These are phyloP conservation scores for Echinops telfairi DNA, from an alignment of 2,113 vertebrate species.

Conservation along the genomic window DNA sequence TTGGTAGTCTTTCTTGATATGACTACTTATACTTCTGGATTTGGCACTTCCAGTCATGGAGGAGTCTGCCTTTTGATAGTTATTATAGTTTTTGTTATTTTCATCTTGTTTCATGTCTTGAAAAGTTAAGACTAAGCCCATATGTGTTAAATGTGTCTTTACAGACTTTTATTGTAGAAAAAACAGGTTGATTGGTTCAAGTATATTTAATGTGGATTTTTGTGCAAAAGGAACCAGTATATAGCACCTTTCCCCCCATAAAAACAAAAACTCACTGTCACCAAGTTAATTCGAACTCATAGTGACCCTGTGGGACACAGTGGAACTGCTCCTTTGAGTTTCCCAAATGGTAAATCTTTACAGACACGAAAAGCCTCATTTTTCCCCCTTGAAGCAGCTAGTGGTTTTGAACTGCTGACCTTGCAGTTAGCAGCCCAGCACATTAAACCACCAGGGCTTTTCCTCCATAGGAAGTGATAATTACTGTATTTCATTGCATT, in stretches of 20 bases:
- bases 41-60: neutral
- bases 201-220: slow-evolving; percentile 60
- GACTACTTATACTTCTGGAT: neutral
- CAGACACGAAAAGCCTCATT: too few relatives aligned
- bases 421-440: too few relatives aligned
- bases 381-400: too few relatives aligned
- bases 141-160: slow-evolving; percentile 1
- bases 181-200: slow-evolving; percentile 45
- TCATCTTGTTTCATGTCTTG: slow-evolving; percentile 1
- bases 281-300: too few relatives aligned
- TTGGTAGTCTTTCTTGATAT: slow-evolving; percentile 22
- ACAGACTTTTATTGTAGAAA: slow-evolving; percentile 45
- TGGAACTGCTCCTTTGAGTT: too few relatives aligned
- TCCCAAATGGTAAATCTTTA: too few relatives aligned
- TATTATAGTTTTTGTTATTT: slow-evolving; percentile 24
- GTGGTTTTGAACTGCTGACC: too few relatives aligned
- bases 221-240: slow-evolving; percentile 33
- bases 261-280: too few relatives aligned
- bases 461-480: too few relatives aligned
- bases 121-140: slow-evolving; percentile 50
- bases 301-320: too few relatives aligned
- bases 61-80: slow-evolving; percentile 6
- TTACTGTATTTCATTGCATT: neutral
- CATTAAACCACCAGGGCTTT: too few relatives aligned
- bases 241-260: neutral